Evolutionary conservation across 2,888 invertebrate species (phyloP), one percentile per base, ranked within the genome.

Genomic region (Matsumyia berberina): DNA sequence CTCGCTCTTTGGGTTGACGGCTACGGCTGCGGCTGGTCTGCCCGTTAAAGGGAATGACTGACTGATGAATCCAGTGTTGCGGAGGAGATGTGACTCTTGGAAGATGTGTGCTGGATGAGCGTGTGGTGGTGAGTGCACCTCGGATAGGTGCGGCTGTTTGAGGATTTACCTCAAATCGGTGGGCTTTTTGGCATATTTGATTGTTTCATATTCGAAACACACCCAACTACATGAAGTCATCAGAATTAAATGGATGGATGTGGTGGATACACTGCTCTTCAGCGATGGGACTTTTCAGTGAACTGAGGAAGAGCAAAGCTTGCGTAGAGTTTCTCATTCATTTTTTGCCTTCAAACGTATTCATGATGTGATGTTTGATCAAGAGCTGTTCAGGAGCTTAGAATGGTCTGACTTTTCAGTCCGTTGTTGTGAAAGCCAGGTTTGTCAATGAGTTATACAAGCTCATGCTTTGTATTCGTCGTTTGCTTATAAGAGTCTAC

Each of bases 21-120:
- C 66, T 83, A n/a, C n/a, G 51, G 42, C 58, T 82, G 82, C 64
- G 79, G 53, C 60, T 85, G 79, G 64, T 66, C 74, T 80, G 85
- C 9, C 51, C 53, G 80, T 64, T 74, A 70, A 85, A 85, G 85
- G 85, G 80, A 76, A 80, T 69, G 73, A 76, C 37, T 58, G 73
- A 57, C 58, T 79, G 64, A 66, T 57, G 58, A 70, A 76, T 37
- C 69, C 46, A 3, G 15, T 46, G 35, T 2, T 31, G 39, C 5
- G 64, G 51, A 51, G 31, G 57, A 66, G 77, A 58, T 64, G 49
- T 49, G 24, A n/a, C 15, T 9, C 15, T 5, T 5, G 33, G 64
- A 53, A 37, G 79, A 73, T 73, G 57, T 46, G 55, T 51, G 57
- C 24, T 24, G 35, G 15, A 19, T 60, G 37, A 29, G 11, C n/a